Evolutionary conservation across 2,113 vertebrate species (phyloP).

Genomic region (Leptobrachium leishanense): DNA sequence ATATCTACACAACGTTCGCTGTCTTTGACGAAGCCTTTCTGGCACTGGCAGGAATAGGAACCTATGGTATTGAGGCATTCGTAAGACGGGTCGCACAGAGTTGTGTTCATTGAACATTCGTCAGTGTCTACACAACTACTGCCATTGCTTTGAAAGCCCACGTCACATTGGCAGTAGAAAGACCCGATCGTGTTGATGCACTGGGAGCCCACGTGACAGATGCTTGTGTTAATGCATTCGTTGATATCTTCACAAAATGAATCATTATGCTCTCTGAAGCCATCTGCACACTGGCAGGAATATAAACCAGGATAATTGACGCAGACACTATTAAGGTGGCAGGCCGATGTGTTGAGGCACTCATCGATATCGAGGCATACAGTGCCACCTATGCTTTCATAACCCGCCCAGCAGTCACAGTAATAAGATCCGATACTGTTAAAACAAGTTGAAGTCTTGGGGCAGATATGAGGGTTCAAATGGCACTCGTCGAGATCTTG

Average conservation of each 20-base stretch:
- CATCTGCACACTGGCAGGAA: constrained; percentile 64
- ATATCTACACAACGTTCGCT: constrained; percentile 53
- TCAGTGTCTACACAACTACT: constrained; percentile 69
- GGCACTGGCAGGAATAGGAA: constrained; percentile 68
- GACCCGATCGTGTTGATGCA: constrained; percentile 68
- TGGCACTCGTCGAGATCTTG: constrained; percentile 71
- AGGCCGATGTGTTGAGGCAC: constrained; percentile 63
- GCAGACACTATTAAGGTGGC: constrained; percentile 66
- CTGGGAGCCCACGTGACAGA: constrained; percentile 61
- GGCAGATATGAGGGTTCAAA: constrained; percentile 52
- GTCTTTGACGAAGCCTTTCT: constrained; percentile 62
- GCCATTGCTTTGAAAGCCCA: constrained; percentile 70
- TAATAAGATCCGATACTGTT: constrained; percentile 70
- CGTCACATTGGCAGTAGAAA: constrained; percentile 67
- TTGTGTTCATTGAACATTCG: constrained; percentile 65
- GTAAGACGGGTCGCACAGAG: constrained; percentile 61
- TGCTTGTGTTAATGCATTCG: constrained; percentile 61
- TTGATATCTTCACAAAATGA: constrained; percentile 67
- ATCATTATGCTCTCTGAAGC: constrained; percentile 65
- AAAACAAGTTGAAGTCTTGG: constrained; percentile 63
- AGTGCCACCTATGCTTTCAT: constrained; percentile 59
- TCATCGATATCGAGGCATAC: constrained; percentile 70
- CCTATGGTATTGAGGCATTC: constrained; percentile 67
- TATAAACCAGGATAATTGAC: constrained; percentile 66
- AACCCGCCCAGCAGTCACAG: constrained; percentile 72